A percentile compares a stretch with the other conserved stretches of the same genome.
Conservation (phyloP, 2,888 invertebrate species). For the Rhabditophanes sp. region DNA sequence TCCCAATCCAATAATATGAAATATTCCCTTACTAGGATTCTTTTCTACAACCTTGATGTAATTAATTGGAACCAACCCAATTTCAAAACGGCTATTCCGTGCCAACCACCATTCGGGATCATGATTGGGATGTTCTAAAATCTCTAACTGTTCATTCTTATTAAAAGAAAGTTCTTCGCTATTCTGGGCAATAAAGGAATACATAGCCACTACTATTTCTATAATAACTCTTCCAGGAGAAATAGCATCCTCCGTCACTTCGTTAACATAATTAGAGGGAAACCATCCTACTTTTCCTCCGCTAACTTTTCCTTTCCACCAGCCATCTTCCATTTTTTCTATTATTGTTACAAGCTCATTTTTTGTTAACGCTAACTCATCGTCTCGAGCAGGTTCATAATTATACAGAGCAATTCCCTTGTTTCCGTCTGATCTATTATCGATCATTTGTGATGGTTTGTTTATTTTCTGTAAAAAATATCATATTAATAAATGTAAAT, state of each 20-base stretch:
- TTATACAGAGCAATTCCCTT: conserved; percentile 74
- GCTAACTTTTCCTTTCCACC: conserved; percentile 71
- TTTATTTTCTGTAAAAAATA: too few relatives aligned
- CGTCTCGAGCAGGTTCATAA: conserved; percentile 71
- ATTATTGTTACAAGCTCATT: conserved; percentile 81
- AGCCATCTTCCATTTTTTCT: conserved; percentile 94
- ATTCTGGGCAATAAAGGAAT: conserved; percentile 56
- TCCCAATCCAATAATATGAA: too few relatives aligned
- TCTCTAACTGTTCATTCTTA: conserved; percentile 74
- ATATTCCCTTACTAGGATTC: neutral
- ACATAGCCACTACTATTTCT: conserved; percentile 34
- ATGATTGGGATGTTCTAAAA: conserved; percentile 80
- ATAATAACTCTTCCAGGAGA: conserved; percentile 1
- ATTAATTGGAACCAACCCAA: conserved; percentile 74
- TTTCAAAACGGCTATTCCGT: conserved; percentile 72
- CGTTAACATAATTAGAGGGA: conserved; percentile 81
- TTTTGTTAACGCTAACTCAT: conserved; percentile 81
- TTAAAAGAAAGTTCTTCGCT: conserved; percentile 46
- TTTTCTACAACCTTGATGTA: conserved; percentile 45
- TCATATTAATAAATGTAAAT: too few relatives aligned
- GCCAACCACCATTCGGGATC: conserved; percentile 99
- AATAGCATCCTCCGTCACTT: conserved; percentile 19
- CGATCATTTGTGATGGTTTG: too few relatives aligned
- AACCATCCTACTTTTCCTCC: conserved; percentile 60
- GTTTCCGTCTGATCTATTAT: too few relatives aligned